phyloP scores from a whole-genome alignment of 2,888 invertebrate species.

The Imbricaverruca yamaguchii region DNA sequence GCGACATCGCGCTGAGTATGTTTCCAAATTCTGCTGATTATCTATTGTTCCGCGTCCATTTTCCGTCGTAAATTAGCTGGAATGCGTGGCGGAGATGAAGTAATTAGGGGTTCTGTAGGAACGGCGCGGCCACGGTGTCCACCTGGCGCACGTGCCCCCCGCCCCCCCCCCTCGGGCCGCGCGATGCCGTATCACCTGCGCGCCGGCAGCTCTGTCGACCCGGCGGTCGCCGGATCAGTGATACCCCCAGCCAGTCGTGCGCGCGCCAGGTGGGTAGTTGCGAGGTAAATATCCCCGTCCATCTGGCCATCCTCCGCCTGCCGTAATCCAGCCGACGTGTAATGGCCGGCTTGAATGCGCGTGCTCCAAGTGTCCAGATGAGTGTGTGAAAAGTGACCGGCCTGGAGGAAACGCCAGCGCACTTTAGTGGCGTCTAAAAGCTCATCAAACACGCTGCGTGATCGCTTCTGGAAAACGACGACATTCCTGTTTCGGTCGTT shows the following conservation, averaged over 20 bases:
- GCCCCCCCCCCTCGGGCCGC: neutral
- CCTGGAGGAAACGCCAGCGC: neutral
- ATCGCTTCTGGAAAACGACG: neutral
- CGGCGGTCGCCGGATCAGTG: neutral
- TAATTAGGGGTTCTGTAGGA: neutral
- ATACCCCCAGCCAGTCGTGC: neutral
- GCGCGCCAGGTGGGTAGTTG: neutral
- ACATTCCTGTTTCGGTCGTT: neutral
- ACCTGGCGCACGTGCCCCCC: constrained; percentile 1
- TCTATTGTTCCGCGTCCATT: constrained; percentile 15
- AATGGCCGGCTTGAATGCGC: neutral
- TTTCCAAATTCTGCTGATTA: constrained; percentile 4
- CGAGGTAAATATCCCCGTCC: neutral
- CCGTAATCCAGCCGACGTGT: neutral
- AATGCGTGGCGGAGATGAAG: constrained; percentile 1
- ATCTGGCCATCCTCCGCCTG: neutral
- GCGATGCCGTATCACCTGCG: neutral
- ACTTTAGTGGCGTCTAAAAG: neutral
- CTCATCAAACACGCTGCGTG: neutral
- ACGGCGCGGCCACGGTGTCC: neutral
- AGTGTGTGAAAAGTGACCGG: constrained; percentile 6
- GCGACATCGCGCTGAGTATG: neutral
- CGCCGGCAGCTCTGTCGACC: neutral
- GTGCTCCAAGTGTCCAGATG: neutral
- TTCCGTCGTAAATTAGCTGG: constrained; percentile 17